A percentile compares a stretch with the other conserved stretches of the same genome.
Conservation (phyloP, 2,113 vertebrate species). For the Paramormyrops kingsleyae region DNA sequence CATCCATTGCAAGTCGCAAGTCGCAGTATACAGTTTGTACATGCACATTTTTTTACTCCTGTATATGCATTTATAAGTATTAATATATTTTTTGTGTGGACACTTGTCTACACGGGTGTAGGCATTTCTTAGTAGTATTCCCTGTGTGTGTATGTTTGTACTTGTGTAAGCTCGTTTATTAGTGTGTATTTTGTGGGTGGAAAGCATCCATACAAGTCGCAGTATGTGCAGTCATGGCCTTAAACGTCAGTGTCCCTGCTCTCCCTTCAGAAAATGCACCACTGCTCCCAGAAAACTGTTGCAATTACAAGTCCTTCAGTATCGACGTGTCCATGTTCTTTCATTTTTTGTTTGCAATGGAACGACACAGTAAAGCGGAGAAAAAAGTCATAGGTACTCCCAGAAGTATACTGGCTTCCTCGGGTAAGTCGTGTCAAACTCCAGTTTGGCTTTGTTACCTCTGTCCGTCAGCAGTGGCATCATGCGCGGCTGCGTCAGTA, state of each 20-base stretch:
- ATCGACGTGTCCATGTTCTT: not conserved
- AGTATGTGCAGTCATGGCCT: not conserved
- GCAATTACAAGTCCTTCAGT: not conserved
- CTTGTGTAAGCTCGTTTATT: no score
- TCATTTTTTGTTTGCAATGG: no score
- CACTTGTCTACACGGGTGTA: no score
- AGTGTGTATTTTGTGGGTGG: not conserved
- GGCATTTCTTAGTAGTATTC: no score
- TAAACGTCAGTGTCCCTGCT: no score
- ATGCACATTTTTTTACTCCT: no score
- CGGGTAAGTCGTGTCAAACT: not conserved
- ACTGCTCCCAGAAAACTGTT: not conserved
- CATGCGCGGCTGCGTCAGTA: not conserved
- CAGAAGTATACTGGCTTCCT: not conserved
- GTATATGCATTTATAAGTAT: no score
- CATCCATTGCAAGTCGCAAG: not conserved
- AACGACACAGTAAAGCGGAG: no score
- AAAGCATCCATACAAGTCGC: not conserved
- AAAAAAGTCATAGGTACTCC: not conserved
- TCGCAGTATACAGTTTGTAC: no score
- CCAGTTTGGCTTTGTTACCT: not conserved
- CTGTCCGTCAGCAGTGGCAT: no score
- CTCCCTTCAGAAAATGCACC: not conserved
- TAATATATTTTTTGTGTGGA: not conserved
- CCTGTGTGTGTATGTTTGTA: no score